Evolutionary conservation across 2,888 invertebrate genomes (phyloP).

Genomic region (Hetaerina titia): DNA sequence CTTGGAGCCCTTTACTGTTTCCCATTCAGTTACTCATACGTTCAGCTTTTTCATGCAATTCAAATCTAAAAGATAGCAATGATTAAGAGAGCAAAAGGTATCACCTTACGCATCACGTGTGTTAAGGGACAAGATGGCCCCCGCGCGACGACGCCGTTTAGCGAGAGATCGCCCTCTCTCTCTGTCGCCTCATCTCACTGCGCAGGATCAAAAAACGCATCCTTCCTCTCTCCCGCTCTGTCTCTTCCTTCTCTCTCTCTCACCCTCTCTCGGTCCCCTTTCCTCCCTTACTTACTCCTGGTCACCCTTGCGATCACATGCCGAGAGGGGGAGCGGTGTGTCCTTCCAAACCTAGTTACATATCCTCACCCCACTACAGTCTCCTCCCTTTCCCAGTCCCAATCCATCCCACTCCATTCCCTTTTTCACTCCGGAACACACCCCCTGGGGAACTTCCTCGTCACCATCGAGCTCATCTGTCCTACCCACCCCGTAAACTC

Average conservation of each 20-base stretch:
- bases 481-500: not conserved
- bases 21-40: too few species aligned
- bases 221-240: not conserved
- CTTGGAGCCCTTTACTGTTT: too few species aligned
- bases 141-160: not conserved
- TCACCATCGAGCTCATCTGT: constrained; percentile 33
- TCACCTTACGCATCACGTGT: too few species aligned
- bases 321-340: not conserved
- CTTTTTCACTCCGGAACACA: not conserved
- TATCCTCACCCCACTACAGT: not conserved
- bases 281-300: not conserved
- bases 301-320: not conserved
- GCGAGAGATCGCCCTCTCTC: not conserved
- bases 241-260: not conserved
- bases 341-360: not conserved
- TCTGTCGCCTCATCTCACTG: too few species aligned
- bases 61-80: too few species aligned
- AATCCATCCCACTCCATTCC: not conserved
- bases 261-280: not conserved
- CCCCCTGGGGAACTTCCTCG: not conserved
- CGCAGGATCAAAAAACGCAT: not conserved
- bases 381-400: not conserved
- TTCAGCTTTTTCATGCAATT: too few species aligned
- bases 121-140: not conserved
- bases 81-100: too few species aligned